Conservation (phyloP, 2,113 vertebrate genomes). For the Ia io region DNA sequence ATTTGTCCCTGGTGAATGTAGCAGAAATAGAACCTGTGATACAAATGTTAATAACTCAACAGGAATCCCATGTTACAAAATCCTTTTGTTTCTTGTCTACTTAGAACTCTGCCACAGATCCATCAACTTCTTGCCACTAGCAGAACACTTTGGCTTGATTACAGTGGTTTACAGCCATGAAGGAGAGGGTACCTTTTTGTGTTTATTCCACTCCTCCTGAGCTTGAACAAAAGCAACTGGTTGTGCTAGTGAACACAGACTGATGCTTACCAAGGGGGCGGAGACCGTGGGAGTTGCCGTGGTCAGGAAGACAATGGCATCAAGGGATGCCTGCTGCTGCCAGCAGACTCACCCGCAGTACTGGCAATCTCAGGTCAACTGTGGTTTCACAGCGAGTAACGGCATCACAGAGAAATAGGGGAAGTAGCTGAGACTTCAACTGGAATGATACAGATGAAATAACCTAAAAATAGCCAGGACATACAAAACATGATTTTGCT, state of each 20-base stretch:
- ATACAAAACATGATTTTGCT: constrained; percentile 3
- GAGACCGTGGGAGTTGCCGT: neutral
- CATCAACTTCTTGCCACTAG: neutral
- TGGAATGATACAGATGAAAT: constrained; percentile 1
- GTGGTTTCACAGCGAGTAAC: constrained; percentile 15
- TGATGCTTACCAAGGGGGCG: neutral
- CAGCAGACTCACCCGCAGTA: neutral
- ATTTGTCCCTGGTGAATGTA: neutral
- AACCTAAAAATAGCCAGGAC: neutral
- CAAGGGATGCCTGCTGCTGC: neutral
- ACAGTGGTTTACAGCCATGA: neutral
- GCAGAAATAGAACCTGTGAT: constrained; percentile 48
- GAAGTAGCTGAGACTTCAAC: constrained; percentile 12
- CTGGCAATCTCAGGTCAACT: neutral
- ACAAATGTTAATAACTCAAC: constrained; percentile 31
- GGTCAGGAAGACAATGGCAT: constrained; percentile 46
- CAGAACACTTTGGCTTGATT: neutral
- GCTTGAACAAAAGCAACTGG: constrained; percentile 51
- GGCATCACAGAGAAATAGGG: neutral
- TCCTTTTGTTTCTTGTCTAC: neutral
- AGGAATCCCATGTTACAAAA: constrained; percentile 37
- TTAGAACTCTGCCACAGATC: neutral
- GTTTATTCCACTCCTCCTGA: neutral
- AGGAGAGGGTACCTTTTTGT: neutral
- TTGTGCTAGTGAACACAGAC: constrained; percentile 8